phyloP scores from a whole-genome alignment of 2,888 invertebrate species.

The Cordilura impudica region DNA sequence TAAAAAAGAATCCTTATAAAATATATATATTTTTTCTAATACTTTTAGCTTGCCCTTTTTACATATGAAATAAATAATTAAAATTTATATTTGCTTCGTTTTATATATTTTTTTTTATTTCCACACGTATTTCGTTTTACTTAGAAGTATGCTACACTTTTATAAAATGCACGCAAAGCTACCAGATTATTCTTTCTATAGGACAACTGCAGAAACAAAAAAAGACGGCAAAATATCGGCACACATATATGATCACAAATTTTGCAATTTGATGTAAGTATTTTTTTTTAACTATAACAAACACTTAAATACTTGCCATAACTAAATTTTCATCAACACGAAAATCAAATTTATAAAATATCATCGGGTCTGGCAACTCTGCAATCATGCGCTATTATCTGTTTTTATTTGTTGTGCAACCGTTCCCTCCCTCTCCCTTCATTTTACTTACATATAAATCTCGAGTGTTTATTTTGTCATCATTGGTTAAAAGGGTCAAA shows the following conservation, averaged over 20 bases:
- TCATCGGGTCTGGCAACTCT: too few species aligned
- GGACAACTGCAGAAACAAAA: too few species aligned
- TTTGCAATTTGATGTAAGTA: too few species aligned
- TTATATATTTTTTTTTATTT: conserved; percentile 13
- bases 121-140: conserved; percentile 33
- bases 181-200: too few species aligned
- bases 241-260: too few species aligned
- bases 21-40: neutral
- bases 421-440: neutral
- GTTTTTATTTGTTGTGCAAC: conserved; percentile 12
- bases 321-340: too few species aligned
- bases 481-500: conserved; percentile 56
- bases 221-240: too few species aligned
- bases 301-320: too few species aligned
- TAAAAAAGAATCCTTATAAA: neutral
- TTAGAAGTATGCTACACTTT: conserved; percentile 27
- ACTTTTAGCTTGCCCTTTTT: conserved; percentile 15
- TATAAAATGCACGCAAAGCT: neutral
- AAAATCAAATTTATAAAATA: too few species aligned
- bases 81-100: conserved; percentile 27
- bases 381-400: conserved; percentile 23
- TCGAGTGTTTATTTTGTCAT: conserved; percentile 51
- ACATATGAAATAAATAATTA: conserved; percentile 48
- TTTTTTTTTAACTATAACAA: too few species aligned
- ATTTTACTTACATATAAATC: conserved; percentile 13